These are phyloP conservation scores for Coregonus suidteri DNA, from an alignment of 2,797 vertebrate species.

Conservation along the genomic window DNA sequence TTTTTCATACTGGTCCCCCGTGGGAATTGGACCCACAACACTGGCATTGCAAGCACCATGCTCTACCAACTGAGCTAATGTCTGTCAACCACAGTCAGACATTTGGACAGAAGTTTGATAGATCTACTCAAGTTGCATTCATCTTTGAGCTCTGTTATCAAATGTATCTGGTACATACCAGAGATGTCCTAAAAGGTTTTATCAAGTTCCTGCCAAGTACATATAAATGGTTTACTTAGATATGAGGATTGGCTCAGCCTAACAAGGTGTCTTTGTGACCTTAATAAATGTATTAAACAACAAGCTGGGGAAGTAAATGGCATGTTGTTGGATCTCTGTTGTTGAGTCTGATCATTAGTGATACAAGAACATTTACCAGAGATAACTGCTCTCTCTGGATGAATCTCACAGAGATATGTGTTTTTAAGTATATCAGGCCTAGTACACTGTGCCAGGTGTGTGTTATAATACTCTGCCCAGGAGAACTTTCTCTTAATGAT, in stretches of 20 bases:
- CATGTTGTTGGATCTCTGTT: neutral
- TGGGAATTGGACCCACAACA: too few species aligned
- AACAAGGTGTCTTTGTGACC: neutral
- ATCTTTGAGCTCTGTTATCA: neutral
- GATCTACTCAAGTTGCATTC: neutral
- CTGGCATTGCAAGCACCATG: too few species aligned
- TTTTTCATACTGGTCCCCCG: too few species aligned
- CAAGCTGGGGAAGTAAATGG: neutral
- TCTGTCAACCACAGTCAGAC: too few species aligned
- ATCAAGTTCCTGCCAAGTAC: neutral
- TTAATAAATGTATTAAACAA: neutral
- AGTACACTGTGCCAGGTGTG: constrained; percentile 13
- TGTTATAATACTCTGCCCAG: neutral
- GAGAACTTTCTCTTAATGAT: constrained; percentile 11
- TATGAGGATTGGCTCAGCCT: neutral
- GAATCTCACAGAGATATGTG: constrained; percentile 5
- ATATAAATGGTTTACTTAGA: neutral
- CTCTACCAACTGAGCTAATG: too few species aligned
- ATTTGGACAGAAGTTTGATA: neutral
- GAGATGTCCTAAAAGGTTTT: neutral
- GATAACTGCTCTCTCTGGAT: constrained; percentile 22
- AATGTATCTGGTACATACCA: neutral
- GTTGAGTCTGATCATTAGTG: constrained; percentile 30
- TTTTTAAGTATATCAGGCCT: constrained; percentile 16
- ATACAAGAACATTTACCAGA: constrained; percentile 20